Evolutionary conservation across 2,113 vertebrate species (phyloP), one percentile per base, ranked within the genome.

Genomic region (Beaufortia kweichowensis): DNA sequence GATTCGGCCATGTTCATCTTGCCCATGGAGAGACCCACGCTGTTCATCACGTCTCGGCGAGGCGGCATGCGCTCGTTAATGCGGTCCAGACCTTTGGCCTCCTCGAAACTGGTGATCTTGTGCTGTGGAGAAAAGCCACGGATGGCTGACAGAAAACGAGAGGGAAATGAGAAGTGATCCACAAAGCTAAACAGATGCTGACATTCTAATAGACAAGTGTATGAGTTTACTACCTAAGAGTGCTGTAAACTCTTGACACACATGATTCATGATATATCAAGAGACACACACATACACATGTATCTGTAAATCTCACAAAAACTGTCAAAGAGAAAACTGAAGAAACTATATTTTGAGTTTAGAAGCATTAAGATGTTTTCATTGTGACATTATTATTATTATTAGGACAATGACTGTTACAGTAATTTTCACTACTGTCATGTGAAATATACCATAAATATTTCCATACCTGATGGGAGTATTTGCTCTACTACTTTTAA

Each of bases 121-220:
- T 93, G 92, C 87, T 93, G 92, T 11, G 92, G 92, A 31, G 92
- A 92, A 86, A 93, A 93, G 82, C 92, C 92, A 83, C 91, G 85
- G 85, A 93, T 93, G 67, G 92, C 92, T 93, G 69, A 80, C 72
- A 84, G 19, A 84, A 26, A 78, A 53, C 28, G 43, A 68, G 10
- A 39, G 63, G 69, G 17, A 24, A 24, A 24, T 24, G 11, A 48
- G 63, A 3, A 70, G 64, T 69, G 71, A 71, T 69, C 60, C 84
- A 61, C 69, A 70, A 76, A 68, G 72, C 65, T 48, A 21, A 43
- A 28, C 39, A 66, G 23, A 28, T 28, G 46, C 64, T 66, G 6
- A 7, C 17, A n/a, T 15, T 19, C n/a, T n/a, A n/a, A n/a, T 28
- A 61, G 23, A 28, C 43, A 23, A 26, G 24, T 48, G 41, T 10